phyloP scores from a whole-genome alignment of 2,888 invertebrate species.

The Harpagoxenus sublaevis region DNA sequence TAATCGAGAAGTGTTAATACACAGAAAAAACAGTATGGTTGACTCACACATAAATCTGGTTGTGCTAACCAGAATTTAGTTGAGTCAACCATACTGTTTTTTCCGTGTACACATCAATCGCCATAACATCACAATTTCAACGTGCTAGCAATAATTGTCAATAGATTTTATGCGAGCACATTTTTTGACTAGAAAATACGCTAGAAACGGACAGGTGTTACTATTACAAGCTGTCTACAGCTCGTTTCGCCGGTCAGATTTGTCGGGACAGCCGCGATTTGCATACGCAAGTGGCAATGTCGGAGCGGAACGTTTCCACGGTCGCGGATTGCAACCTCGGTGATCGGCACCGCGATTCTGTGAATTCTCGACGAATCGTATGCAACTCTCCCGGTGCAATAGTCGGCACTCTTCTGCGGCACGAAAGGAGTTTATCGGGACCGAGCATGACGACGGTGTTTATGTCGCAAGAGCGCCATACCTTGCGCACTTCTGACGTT shows the following conservation, averaged over 20 bases:
- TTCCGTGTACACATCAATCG: background rate
- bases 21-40: too few relatives aligned
- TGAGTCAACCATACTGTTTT: too few relatives aligned
- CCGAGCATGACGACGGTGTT: constrained; percentile 47
- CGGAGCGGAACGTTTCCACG: constrained; percentile 64
- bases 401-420: constrained; percentile 61
- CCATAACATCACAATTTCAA: background rate
- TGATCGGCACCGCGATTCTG: constrained; percentile 44
- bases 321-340: constrained; percentile 39
- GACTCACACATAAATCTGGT: too few relatives aligned
- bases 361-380: constrained; percentile 54
- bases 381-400: constrained; percentile 58
- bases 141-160: background rate
- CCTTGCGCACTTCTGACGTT: constrained; percentile 43
- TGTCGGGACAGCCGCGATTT: constrained; percentile 64
- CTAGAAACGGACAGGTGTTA: constrained; percentile 58
- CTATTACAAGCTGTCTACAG: constrained; percentile 42
- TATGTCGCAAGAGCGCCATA: constrained; percentile 59
- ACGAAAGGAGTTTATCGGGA: constrained; percentile 64
- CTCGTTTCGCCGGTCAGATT: constrained; percentile 64
- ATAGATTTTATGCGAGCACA: constrained; percentile 10
- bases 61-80: too few relatives aligned
- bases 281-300: constrained; percentile 70
- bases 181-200: constrained; percentile 37
- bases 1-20: background rate